Evolutionary conservation across 2,113 vertebrate species (phyloP).

Genomic region (Ochotona curzoniae): DNA sequence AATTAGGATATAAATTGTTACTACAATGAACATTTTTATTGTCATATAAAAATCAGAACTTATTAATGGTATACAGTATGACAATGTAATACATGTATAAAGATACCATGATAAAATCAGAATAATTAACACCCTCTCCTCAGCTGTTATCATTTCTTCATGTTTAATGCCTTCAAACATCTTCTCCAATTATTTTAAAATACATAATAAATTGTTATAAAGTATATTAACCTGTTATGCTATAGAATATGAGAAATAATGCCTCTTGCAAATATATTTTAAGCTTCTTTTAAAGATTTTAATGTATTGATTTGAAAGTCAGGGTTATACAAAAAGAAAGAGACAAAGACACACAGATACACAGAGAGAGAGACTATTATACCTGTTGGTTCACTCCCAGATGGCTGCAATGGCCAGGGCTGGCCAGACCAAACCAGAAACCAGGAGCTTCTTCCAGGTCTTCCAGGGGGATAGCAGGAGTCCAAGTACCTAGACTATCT

Average conservation of each 20-base stretch:
- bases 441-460: too few species aligned
- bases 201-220: not conserved
- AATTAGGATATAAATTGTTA: slow-evolving; percentile 13
- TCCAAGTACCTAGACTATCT: too few species aligned
- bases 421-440: too few species aligned
- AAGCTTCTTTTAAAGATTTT: too few species aligned
- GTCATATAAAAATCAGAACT: not conserved
- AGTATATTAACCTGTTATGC: not conserved
- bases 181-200: not conserved
- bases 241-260: not conserved
- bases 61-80: not conserved
- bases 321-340: too few species aligned
- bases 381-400: too few species aligned
- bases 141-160: not conserved
- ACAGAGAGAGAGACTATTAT: too few species aligned
- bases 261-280: not conserved
- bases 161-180: not conserved
- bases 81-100: not conserved
- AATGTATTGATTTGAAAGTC: too few species aligned
- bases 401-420: too few species aligned
- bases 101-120: not conserved
- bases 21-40: not conserved
- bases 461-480: too few species aligned
- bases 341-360: too few species aligned
- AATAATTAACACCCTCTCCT: not conserved